Evolutionary conservation across 2,888 invertebrate species (phyloP).

Genomic region (Apodemia duryi): DNA sequence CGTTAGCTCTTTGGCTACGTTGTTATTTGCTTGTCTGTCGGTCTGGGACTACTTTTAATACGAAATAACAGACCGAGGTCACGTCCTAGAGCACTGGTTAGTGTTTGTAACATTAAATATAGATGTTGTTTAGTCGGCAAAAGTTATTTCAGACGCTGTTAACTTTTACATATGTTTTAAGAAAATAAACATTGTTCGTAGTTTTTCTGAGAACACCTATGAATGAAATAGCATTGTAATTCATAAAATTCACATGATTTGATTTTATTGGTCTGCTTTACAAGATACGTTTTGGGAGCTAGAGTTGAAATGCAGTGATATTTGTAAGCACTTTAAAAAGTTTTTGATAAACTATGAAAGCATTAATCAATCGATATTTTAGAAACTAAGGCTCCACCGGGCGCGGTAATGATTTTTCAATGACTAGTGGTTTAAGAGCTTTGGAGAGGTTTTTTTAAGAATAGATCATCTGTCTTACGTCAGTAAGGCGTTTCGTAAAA

Average conservation of each 20-base stretch:
- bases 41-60: slow-evolving; percentile 35
- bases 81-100: slow-evolving; percentile 40
- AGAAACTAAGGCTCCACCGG: too few relatives aligned
- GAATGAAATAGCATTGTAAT: slow-evolving; percentile 28
- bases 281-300: too few relatives aligned
- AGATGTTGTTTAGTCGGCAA: slow-evolving; percentile 46
- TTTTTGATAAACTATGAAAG: background rate
- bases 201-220: slow-evolving; percentile 28
- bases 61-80: slow-evolving; percentile 39
- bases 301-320: background rate
- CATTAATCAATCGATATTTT: too few relatives aligned
- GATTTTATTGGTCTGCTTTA: too few relatives aligned
- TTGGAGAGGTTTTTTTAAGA: too few relatives aligned
- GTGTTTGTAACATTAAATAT: slow-evolving; percentile 43
- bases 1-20: background rate
- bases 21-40: slow-evolving; percentile 42
- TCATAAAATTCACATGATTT: background rate
- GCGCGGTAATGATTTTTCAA: too few relatives aligned
- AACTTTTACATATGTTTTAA: slow-evolving; percentile 30
- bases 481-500: too few relatives aligned
- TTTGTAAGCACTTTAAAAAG: background rate
- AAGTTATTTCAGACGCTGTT: slow-evolving; percentile 42
- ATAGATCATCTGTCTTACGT: too few relatives aligned
- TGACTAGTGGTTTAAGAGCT: too few relatives aligned
- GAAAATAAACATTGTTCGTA: slow-evolving; percentile 30